Percentiles rank a stretch among this genome's conserved stretches.
Evolutionary conservation across 2,888 invertebrate species (phyloP).

Genomic region (Trilocha varians): DNA sequence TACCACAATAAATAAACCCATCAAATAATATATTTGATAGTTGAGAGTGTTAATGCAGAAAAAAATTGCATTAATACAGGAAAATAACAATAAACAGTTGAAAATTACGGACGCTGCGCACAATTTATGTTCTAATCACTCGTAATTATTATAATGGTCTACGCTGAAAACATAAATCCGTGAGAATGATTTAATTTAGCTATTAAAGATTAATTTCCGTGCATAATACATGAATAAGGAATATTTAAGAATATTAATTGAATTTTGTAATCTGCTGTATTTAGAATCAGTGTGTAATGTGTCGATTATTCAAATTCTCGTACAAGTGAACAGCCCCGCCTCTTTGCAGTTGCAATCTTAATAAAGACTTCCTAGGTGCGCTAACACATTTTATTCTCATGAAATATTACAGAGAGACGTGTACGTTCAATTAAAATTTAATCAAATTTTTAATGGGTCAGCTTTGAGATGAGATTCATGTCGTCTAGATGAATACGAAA

Average conservation of each 20-base stretch:
- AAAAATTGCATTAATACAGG: neutral
- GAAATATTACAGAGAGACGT: slow-evolving; percentile 39
- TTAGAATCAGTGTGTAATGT: slow-evolving; percentile 30
- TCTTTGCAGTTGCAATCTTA: slow-evolving; percentile 67
- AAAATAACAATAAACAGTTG: too few relatives aligned
- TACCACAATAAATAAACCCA: too few relatives aligned
- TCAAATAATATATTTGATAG: too few relatives aligned
- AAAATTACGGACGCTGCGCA: neutral
- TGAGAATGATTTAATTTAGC: too few relatives aligned
- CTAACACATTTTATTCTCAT: slow-evolving; percentile 55
- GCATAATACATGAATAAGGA: too few relatives aligned
- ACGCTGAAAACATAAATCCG: too few relatives aligned
- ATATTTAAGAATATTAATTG: too few relatives aligned
- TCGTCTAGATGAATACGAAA: slow-evolving; percentile 18
- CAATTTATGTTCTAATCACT: neutral
- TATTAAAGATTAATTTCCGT: too few relatives aligned
- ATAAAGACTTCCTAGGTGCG: slow-evolving; percentile 69
- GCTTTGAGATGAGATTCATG: slow-evolving; percentile 34
- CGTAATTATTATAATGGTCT: slow-evolving; percentile 1
- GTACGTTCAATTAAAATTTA: slow-evolving; percentile 63
- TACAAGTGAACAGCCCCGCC: slow-evolving; percentile 57
- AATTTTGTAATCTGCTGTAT: slow-evolving; percentile 10
- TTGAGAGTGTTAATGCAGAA: too few relatives aligned
- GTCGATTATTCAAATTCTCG: slow-evolving; percentile 63
- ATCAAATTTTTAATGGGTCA: slow-evolving; percentile 55